Percentiles rank a stretch among this genome's conserved stretches.
Conservation (phyloP, 2,888 invertebrate species). For the Limnephilus marmoratus region DNA sequence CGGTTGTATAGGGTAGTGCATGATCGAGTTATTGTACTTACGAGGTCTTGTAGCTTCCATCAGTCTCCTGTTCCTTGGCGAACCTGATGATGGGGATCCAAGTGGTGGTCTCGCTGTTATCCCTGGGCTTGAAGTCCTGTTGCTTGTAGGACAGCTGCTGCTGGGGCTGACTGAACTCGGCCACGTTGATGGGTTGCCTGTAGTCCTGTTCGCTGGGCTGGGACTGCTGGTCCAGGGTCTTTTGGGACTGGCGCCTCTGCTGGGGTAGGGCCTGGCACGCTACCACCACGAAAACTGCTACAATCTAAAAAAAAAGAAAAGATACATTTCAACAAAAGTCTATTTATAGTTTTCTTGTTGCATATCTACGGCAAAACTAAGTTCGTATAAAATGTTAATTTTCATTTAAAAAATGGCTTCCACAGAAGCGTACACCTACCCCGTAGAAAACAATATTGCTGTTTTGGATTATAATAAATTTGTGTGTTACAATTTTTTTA, state of each 20-base stretch:
- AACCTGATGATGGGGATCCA: conserved; percentile 88
- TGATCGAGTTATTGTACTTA: conserved; percentile 71
- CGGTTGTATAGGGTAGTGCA: not conserved
- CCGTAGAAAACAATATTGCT: too few species aligned
- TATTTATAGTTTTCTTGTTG: too few species aligned
- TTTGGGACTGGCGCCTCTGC: conserved; percentile 72
- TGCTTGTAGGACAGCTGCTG: conserved; percentile 67
- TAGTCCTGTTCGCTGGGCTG: conserved; percentile 70
- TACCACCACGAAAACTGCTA: conserved; percentile 72
- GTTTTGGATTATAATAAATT: too few species aligned
- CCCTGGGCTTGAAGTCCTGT: conserved; percentile 73
- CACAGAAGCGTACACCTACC: too few species aligned
- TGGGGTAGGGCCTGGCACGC: conserved; percentile 71
- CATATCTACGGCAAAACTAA: too few species aligned
- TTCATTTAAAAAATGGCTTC: too few species aligned
- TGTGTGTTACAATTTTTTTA: too few species aligned
- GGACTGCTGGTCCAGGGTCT: conserved; percentile 72
- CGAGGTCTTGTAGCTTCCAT: conserved; percentile 90
- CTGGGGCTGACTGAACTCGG: conserved; percentile 63
- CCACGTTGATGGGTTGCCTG: conserved; percentile 67
- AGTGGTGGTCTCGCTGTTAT: conserved; percentile 81
- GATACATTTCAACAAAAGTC: not conserved
- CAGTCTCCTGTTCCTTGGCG: conserved; percentile 89
- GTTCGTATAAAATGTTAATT: too few species aligned
- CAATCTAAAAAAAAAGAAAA: conserved; percentile 69